A percentile compares a stretch with the other conserved stretches of the same genome.
phyloP scores from a whole-genome alignment of 1,140 invertebrate genomes.

The Penaeus chinensis region DNA sequence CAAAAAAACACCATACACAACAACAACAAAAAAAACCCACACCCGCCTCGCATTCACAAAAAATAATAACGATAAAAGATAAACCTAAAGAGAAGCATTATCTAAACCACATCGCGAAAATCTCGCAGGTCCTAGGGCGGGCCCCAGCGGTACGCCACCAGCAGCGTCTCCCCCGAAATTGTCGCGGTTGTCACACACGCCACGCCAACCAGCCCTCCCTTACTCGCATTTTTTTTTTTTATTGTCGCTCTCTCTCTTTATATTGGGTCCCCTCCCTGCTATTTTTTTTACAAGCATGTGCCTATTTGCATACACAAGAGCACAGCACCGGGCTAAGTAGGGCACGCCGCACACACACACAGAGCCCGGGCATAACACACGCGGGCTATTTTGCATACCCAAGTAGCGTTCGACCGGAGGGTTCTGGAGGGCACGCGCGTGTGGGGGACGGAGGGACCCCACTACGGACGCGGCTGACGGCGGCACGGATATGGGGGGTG shows the following conservation, averaged over 20 bases:
- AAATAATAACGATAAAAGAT: too few species aligned
- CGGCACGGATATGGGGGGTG: too few species aligned
- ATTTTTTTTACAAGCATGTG: constrained; percentile 44
- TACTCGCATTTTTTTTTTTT: constrained; percentile 11
- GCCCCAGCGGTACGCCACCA: not conserved
- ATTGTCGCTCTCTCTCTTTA: too few species aligned
- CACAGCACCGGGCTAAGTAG: constrained; percentile 23
- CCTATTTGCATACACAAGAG: constrained; percentile 51
- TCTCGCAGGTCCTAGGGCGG: not conserved
- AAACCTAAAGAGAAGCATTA: too few species aligned
- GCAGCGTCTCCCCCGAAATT: not conserved
- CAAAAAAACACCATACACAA: too few species aligned
- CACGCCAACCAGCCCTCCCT: not conserved
- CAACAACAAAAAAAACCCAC: too few species aligned
- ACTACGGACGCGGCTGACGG: too few species aligned
- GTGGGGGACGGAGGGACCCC: not conserved
- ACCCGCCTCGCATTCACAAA: too few species aligned
- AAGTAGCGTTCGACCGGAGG: constrained; percentile 4
- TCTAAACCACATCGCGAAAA: not conserved
- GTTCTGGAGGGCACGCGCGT: constrained; percentile 15
- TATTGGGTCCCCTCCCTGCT: not conserved
- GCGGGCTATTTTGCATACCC: constrained; percentile 55
- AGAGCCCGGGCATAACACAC: constrained; percentile 24
- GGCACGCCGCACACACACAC: constrained; percentile 20
- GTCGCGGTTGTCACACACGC: constrained; percentile 11